phyloP scores from a whole-genome alignment of 2,113 vertebrate genomes.

The Ageneiosus marmoratus region DNA sequence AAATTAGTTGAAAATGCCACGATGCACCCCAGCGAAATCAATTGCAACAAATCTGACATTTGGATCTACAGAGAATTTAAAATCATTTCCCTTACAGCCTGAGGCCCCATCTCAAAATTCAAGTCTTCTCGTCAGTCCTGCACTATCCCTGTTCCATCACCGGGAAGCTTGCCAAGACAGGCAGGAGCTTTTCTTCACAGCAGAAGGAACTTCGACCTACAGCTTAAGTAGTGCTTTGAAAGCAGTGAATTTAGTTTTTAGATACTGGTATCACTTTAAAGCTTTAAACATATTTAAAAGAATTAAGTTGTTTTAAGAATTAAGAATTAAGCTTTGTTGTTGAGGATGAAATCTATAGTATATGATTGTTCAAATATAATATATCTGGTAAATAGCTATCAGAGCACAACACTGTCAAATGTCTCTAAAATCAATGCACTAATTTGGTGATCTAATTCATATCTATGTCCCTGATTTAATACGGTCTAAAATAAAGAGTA shows the following conservation, averaged over 20 bases:
- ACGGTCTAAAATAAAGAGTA: not conserved
- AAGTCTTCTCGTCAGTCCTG: slow-evolving; percentile 6
- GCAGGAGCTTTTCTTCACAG: slow-evolving; percentile 18
- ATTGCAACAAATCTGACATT: slow-evolving; percentile 27
- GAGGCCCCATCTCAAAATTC: slow-evolving; percentile 13
- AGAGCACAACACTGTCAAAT: not conserved
- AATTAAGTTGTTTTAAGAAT: too few species aligned
- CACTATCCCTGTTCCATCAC: not conserved
- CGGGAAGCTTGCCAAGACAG: slow-evolving; percentile 29
- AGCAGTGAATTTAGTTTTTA: too few species aligned
- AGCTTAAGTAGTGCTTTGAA: not conserved
- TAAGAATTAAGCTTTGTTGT: too few species aligned
- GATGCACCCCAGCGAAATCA: slow-evolving; percentile 26
- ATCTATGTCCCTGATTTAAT: not conserved
- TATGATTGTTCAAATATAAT: not conserved
- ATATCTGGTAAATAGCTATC: not conserved
- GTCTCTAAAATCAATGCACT: not conserved
- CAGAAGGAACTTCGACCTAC: not conserved
- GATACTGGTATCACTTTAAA: not conserved
- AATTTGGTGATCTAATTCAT: not conserved
- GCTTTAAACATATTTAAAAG: not conserved
- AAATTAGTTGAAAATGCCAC: slow-evolving; percentile 24
- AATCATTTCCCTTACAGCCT: slow-evolving; percentile 17
- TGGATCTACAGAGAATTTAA: slow-evolving; percentile 28
- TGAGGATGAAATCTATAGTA: not conserved